Conservation (phyloP, 2,888 invertebrate species). For the Drosophila longiperda region DNA sequence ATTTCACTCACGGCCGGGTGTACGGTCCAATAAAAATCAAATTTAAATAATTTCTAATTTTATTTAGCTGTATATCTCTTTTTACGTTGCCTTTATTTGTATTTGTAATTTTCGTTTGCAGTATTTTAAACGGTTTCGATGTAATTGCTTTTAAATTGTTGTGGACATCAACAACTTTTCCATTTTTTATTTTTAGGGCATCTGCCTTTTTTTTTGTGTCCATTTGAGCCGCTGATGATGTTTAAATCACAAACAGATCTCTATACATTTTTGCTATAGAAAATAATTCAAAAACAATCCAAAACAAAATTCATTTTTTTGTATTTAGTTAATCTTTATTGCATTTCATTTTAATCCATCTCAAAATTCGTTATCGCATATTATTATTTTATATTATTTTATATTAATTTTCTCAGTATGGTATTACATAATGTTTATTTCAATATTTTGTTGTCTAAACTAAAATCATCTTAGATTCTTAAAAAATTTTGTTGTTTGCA, state of each 20-base stretch:
- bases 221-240: neutral
- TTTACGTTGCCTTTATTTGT: slow-evolving; percentile 21
- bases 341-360: slow-evolving; percentile 51
- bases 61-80: slow-evolving; percentile 58
- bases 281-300: neutral
- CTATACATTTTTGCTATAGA: neutral
- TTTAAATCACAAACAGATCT: neutral
- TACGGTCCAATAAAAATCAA: slow-evolving; percentile 70
- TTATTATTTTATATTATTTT: slow-evolving; percentile 21
- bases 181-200: slow-evolving; percentile 2
- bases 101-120: slow-evolving; percentile 29
- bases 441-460: slow-evolving; percentile 60
- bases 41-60: slow-evolving; percentile 79
- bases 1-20: slow-evolving; percentile 8
- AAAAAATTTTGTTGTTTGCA: slow-evolving; percentile 27
- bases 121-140: slow-evolving; percentile 37
- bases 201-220: neutral
- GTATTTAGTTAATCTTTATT: slow-evolving; percentile 49
- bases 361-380: slow-evolving; percentile 45
- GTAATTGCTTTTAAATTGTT: slow-evolving; percentile 63
- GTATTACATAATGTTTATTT: slow-evolving; percentile 21
- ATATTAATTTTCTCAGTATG: slow-evolving; percentile 3
- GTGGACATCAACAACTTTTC: slow-evolving; percentile 12
- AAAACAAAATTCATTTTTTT: slow-evolving; percentile 18
- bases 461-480: slow-evolving; percentile 32